Evolutionary conservation across 2,797 vertebrate genomes (phyloP), one percentile per base, ranked within the genome.

Genomic region (Fundulus diaphanus): DNA sequence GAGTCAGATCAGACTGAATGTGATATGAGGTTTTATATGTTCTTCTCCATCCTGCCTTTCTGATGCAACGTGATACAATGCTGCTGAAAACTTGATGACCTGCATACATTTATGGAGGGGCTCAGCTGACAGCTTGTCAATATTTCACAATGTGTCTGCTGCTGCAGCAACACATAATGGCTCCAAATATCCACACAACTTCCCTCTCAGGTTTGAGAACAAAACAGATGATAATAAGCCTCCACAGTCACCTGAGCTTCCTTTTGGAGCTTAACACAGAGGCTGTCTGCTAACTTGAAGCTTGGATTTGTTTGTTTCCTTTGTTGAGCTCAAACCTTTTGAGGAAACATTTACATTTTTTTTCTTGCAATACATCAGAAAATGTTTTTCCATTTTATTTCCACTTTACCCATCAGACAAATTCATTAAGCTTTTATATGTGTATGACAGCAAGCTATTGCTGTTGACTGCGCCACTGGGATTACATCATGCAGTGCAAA

Each of bases 41-140:
- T 78, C 67, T 72, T 15, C 70, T 76, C 74, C 77, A 52, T 82
- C 70, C 80, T 88, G 77, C 77, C 77, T 69, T 70, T 87, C 88
- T 91, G 87, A 90, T 89, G 90, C 85, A 91, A 92, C 54, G 59
- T 42, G 85, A 91, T 87, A 88, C 88, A 86, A 88, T 61, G 85
- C 89, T 85, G 77, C 85, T 82, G 88, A 85, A 72, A 90, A 87
- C 85, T 54, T 82, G 87, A 89, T 87, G 88, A 91, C 90, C 88
- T 84, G 86, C 84, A 88, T 86, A 74, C 89, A 92, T 92, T 90
- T 83, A 88, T 87, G 83, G 85, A 85, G 74, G 56, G 70, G 74
- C 75, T 88, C 70, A 24, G 85, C 78, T 83, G 90, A 92, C 92
- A 92, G 87, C 68, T 88, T 77, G 86, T 92, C 92, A 92, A 93